Base-by-base conservation (phyloP, 2,113 vertebrate species). In the Chaetodon auriga region DNA sequence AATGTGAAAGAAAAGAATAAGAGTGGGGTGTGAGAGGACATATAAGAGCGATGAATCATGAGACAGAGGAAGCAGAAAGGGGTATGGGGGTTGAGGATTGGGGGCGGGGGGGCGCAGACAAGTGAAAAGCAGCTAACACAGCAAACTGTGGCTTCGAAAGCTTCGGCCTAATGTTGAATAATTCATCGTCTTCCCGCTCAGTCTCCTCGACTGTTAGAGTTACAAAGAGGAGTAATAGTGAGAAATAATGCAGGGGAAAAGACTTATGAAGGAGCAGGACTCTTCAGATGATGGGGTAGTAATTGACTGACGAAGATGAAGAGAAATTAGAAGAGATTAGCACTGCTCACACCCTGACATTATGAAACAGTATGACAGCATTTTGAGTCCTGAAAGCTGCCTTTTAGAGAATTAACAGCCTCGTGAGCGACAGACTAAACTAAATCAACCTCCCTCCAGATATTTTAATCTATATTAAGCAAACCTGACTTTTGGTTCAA, bases 91-190 rank as follows among this genome's bases (percentile, higher is more conserved):
- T 7, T 69, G 49, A 51, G 68, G 60, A 71, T 13, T 23, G 36
- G 64, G 15, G 62, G 2, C 23, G 21, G 23, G 55, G 55, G 9
- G 30, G 69, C 8, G 46, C 49, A 73, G 55, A 87, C 75, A 75
- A 83, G 60, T 77, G 61, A 85, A 90, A 91, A 91, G 46, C 68
- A 79, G 87, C 90, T 53, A 88, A 88, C 80, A 63, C 89, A 92
- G 90, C 91, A 93, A 89, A 90, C 77, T 87, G 68, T 53, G 71
- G 72, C 84, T 86, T 78, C 82, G 80, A 78, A 85, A 85, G 81
- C 82, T 79, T 81, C 77, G 66, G 73, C 65, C 71, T 51, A 57
- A 73, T 23, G 75, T 18, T 94, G 91, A 94, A 94, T 94, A 84
- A 93, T 93, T 93, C 87, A 94, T 87, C 73, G 25, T 60, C 68